phyloP scores from a whole-genome alignment of 2,113 vertebrate species.

The Hyla sarda region DNA sequence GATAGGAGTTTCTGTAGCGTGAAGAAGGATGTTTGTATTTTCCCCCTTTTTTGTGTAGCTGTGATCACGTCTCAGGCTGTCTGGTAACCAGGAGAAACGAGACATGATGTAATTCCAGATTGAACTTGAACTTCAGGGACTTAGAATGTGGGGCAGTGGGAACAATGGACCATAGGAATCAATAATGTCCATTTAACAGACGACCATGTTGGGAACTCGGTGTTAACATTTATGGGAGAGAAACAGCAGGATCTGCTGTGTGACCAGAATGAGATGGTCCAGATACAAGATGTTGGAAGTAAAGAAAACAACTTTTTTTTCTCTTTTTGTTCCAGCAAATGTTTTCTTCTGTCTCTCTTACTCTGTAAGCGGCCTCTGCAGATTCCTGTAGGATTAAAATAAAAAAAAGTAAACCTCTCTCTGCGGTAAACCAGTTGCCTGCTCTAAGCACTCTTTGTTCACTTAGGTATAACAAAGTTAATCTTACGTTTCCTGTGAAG shows the following conservation, averaged over 20 bases:
- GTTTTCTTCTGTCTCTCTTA: constrained; percentile 60
- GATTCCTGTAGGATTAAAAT: constrained; percentile 78
- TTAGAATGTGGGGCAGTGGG: constrained; percentile 74
- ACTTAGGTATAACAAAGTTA: constrained; percentile 96
- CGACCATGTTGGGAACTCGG: constrained; percentile 82
- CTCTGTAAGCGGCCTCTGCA: constrained; percentile 69
- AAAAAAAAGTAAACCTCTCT: constrained; percentile 68
- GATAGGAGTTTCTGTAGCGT: constrained; percentile 82
- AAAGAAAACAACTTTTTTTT: constrained; percentile 72
- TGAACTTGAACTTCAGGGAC: constrained; percentile 88
- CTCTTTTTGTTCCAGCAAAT: constrained; percentile 48
- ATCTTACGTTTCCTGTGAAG: constrained; percentile 96
- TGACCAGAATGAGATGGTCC: constrained; percentile 72
- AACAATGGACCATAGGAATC: constrained; percentile 87
- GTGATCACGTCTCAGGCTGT: constrained; percentile 89
- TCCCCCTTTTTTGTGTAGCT: constrained; percentile 74
- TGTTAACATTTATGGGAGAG: constrained; percentile 78
- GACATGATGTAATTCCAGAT: constrained; percentile 92
- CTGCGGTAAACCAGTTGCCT: constrained; percentile 76
- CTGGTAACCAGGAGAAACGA: constrained; percentile 93
- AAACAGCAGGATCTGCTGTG: constrained; percentile 71
- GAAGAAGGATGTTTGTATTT: constrained; percentile 86
- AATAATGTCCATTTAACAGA: constrained; percentile 86
- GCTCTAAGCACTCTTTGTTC: constrained; percentile 92
- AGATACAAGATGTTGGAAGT: constrained; percentile 73